Percentiles rank a stretch among this genome's conserved stretches.
phyloP scores from a whole-genome alignment of 1,140 invertebrate genomes.

The Euborellia annulipes region DNA sequence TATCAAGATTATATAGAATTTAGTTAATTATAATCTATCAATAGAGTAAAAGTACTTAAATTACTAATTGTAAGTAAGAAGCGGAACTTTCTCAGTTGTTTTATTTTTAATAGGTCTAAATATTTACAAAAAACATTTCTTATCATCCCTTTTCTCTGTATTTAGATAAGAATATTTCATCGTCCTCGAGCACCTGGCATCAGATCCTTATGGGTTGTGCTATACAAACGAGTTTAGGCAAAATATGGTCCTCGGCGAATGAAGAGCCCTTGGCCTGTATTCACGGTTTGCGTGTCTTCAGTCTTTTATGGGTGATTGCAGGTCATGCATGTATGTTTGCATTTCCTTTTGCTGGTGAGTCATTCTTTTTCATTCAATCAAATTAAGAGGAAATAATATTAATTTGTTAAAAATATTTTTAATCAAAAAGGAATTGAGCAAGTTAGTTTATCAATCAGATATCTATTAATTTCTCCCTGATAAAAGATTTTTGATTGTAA shows the following conservation, averaged over 20 bases:
- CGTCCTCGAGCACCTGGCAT: conserved; percentile 15
- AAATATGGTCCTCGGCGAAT: conserved; percentile 20
- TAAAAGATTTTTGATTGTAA: too few relatives aligned
- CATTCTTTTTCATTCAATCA: background rate
- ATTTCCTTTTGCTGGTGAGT: conserved; percentile 25
- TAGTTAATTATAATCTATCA: too few relatives aligned
- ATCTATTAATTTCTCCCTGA: too few relatives aligned
- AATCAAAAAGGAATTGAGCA: too few relatives aligned
- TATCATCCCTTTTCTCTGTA: too few relatives aligned
- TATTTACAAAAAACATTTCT: too few relatives aligned
- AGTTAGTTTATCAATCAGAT: background rate
- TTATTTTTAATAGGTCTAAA: conserved; percentile 1
- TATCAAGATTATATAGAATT: too few relatives aligned
- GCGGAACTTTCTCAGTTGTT: too few relatives aligned
- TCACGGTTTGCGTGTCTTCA: conserved; percentile 27
- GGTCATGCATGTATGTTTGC: conserved; percentile 26
- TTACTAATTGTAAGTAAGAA: too few relatives aligned
- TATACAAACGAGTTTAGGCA: conserved; percentile 14
- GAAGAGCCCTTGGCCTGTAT: conserved; percentile 26
- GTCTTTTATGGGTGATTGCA: conserved; percentile 28
- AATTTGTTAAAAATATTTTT: conserved; percentile 1
- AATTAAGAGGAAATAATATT: background rate
- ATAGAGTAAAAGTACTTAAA: too few relatives aligned
- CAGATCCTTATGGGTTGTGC: conserved; percentile 20
- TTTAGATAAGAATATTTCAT: background rate